Evolutionary conservation across 2,113 vertebrate species (phyloP), one percentile per base, ranked within the genome.

Genomic region (Equus quagga): DNA sequence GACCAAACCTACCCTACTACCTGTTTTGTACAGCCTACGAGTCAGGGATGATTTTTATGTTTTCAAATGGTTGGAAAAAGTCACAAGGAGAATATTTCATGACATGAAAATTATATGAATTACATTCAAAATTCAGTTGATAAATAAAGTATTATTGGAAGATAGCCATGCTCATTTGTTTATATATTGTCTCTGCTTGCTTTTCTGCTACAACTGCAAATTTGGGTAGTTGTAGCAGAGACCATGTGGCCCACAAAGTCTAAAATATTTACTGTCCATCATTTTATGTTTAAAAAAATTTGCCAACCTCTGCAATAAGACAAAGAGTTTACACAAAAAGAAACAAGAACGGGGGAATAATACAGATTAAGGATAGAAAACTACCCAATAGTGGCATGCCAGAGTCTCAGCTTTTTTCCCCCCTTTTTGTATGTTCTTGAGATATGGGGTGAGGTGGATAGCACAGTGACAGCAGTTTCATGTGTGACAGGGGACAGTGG

Each of bases 111-210:
- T 67, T 65, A 70, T 11, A 90, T 75, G 26, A 91, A 46, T 51
- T 67, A 28, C 24, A 76, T 54, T 89, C 15, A 89, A 94, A 94
- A 67, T 90, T 60, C 56, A 87, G 62, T 60, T 2, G 18, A 60
- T 89, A 80, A 95, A n/a, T 58, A 44, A 90, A 46, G 23, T 60
- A 82, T 94, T 73, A 82, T 23, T 65, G 46, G n/a, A 93, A 90
- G 24, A 90, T 8, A 86, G 28, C 8, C 13, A 91, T 62, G 31
- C 6, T 72, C 28, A 60, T 51, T 76, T 91, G 28, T 75, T 86
- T 36, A 56, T 33, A 1, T 81, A 28, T 76, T 56, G 8, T 89
- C n/a, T 87, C 58, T 85, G 67, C 60, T 33, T 94, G 23, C 4
- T 91, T 94, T 76, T 86, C 33, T 82, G 28, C 44, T 91, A 62